Conservation (phyloP, 1,140 invertebrate species). For the Calosoma granatense region DNA sequence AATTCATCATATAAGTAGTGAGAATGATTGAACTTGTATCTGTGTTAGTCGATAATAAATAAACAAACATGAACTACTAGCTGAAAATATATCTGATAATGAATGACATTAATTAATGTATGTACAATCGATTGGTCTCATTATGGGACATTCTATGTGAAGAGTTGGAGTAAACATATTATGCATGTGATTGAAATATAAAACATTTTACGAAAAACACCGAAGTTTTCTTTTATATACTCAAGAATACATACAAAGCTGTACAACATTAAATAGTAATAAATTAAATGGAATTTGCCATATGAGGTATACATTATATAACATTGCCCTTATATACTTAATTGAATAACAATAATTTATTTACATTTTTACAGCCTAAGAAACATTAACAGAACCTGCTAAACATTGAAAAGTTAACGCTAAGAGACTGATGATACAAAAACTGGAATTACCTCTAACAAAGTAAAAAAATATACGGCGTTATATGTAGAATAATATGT, state of each 20-base stretch:
- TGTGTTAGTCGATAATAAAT: no score
- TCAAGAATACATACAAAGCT: constrained; percentile 3
- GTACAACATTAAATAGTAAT: not conserved
- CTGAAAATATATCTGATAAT: no score
- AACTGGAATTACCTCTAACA: constrained; percentile 4
- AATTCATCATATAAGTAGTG: no score
- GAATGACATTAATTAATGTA: no score
- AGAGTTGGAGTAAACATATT: no score
- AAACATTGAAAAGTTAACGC: no score
- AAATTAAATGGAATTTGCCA: not conserved
- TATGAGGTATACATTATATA: not conserved
- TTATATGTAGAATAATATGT: no score
- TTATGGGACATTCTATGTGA: no score
- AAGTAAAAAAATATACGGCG: not conserved
- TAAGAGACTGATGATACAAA: constrained; percentile 5
- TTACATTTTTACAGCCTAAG: not conserved
- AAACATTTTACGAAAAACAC: constrained; percentile 10
- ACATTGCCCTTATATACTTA: not conserved
- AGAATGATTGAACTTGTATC: no score
- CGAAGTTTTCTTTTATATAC: not conserved
- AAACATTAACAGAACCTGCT: no score
- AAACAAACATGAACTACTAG: no score
- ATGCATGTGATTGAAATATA: constrained; percentile 13
- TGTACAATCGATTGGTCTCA: no score
- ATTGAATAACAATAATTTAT: not conserved